Base-by-base conservation (phyloP, 2,888 invertebrate genomes). In the Stomorhina lunata region DNA sequence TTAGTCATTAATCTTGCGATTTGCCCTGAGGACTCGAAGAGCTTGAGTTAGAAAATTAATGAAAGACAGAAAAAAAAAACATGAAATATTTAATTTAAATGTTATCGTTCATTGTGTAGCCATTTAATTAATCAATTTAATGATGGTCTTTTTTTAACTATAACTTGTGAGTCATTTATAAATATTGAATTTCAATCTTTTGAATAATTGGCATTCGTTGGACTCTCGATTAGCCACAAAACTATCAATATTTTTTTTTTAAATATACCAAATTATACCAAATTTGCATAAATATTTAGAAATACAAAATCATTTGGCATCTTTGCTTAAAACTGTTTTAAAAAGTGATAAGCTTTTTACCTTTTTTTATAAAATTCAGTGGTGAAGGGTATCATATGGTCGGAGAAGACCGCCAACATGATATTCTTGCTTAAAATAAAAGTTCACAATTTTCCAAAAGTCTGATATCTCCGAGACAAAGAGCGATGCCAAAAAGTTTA, bases 1-100 rank as follows among this genome's bases (percentile, higher is more conserved):
- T 48, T 12, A 34, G 50, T 34, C 57, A 76, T 66, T 77, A 59
- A 68, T 59, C 48, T 59, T 59, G n/a, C 12, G 4, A 45, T 57
- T 10, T 71, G 9, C 15, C 10, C 9, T 29, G 12, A 10, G 59
- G 15, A 45, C n/a, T 20, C 25, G 10, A 45, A 40, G 6, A 27
- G 37, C 17, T n/a, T n/a, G n/a, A 53, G 9, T 37, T 2, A n/a
- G n/a, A 15, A 15, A 12, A 27, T 12, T 17, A 55, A 37, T 20
- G n/a, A n/a, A n/a, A n/a, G n/a, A n/a, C n/a, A n/a, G n/a, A 9
- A 2, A 22, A 12, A 48, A 17, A 48, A 43, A 12, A 17, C 22
- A 22, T 48, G n/a, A n/a, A n/a, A n/a, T n/a, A n/a, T n/a, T n/a
- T n/a, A n/a, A n/a, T 10, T 1, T 22, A 22, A 22, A 48, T 4